Conservation (phyloP, 2,113 vertebrate genomes). For the Fregetta grallaria region DNA sequence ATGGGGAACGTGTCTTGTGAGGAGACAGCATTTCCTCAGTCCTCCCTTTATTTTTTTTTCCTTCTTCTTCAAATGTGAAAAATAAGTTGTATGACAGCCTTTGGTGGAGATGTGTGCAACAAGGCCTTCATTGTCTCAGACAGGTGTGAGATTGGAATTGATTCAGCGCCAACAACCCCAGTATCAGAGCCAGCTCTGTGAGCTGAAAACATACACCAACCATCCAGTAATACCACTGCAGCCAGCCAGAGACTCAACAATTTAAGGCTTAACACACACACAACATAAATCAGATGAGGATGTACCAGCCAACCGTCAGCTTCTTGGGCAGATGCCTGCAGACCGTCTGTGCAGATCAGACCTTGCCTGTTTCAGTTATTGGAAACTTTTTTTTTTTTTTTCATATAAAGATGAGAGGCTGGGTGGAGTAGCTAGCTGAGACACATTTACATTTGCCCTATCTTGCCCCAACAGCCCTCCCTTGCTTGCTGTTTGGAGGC, state of each 20-base stretch:
- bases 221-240: slow-evolving; percentile 72
- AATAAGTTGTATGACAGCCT: slow-evolving; percentile 34
- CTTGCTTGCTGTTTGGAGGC: slow-evolving; percentile 40
- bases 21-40: background rate
- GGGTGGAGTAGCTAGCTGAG: slow-evolving; percentile 72
- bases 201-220: slow-evolving; percentile 72
- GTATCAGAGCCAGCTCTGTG: slow-evolving; percentile 73
- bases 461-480: slow-evolving; percentile 75
- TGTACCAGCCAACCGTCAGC: slow-evolving; percentile 74
- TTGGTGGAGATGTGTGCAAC: slow-evolving; percentile 70
- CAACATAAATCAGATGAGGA: slow-evolving; percentile 78
- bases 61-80: background rate
- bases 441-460: slow-evolving; percentile 70
- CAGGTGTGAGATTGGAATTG: slow-evolving; percentile 83
- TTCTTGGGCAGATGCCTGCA: slow-evolving; percentile 78
- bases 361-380: slow-evolving; percentile 73
- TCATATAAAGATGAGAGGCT: slow-evolving; percentile 70
- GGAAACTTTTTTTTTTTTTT: slow-evolving; percentile 49
- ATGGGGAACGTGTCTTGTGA: background rate
- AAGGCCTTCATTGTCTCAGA: slow-evolving; percentile 83
- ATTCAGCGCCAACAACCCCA: slow-evolving; percentile 63
- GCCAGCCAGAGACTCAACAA: slow-evolving; percentile 78
- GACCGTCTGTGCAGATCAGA: slow-evolving; percentile 77
- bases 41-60: background rate
- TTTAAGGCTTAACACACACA: slow-evolving; percentile 77